Base-by-base conservation (phyloP, 2,888 invertebrate species). In the Diabrotica balteata region DNA sequence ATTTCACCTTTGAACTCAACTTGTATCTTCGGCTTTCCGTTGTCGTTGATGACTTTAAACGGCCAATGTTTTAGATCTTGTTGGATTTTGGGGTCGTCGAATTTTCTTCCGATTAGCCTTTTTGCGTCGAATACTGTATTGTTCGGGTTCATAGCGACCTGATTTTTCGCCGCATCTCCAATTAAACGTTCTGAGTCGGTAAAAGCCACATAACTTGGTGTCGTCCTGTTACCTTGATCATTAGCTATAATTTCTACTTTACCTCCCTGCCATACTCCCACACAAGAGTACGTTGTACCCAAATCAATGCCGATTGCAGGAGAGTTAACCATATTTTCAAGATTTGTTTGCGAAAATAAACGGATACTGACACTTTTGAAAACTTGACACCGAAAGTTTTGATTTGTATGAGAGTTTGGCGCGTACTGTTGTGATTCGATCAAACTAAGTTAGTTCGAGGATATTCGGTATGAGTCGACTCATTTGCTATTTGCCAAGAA, bases 151-250 rank as follows among this genome's bases (percentile, higher is more conserved):
- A 90, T 86, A 51, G 90, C 90, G 59, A 90, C 90, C 83, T 90
- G 88, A 83, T 90, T 90, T 82, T 91, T 90, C 52, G 90, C 90
- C 5, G 90, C 90, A 81, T 90, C 90, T 54, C 90, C 90, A 78
- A 90, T 89, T 62, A 91, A 86, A 50, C 90, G 85, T 82, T 91
- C 90, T 8, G 87, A 88, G 80, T 90, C 90, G 9, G 86, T 91
- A 82, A 92, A 92, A 11, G 91, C 91, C 65, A 92, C 91, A 81
- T 91, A 91, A 63, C 90, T 90, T n/a, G 94, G 94, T 49, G 94
- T 95, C n/a, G 94, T 94, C 64, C 94, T 85, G 84, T 95, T 95
- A 72, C 94, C 95, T 70, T 94, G 94, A 82, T 94, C 94, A 81
- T 95, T 95, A 67, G 94, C 93, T 80, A 94, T 93, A 73, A 93